phyloP scores from a whole-genome alignment of 2,113 vertebrate species.

The Tauraco erythrolophus region DNA sequence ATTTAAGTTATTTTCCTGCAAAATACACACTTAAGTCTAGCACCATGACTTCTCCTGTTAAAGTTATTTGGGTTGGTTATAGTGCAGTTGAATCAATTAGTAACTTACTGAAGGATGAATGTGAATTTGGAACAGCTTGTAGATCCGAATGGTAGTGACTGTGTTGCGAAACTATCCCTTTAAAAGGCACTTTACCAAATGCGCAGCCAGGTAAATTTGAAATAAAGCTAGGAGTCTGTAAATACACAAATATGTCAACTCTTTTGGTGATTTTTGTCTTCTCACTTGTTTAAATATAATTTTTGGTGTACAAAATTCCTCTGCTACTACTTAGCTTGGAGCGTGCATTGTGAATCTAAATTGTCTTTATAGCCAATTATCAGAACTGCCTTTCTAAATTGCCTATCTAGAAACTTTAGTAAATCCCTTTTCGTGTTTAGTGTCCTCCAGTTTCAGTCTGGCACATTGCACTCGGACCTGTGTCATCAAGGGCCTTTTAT shows the following conservation, averaged over 20 bases:
- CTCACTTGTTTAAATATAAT: neutral
- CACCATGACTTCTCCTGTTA: neutral
- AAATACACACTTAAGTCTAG: neutral
- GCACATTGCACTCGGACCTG: neutral
- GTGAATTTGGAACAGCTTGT: neutral
- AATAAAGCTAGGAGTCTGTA: neutral
- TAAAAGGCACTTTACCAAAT: neutral
- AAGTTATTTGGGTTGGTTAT: neutral
- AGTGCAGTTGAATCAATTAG: neutral
- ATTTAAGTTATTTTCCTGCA: neutral
- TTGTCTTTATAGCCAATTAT: neutral
- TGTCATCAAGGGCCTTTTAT: neutral
- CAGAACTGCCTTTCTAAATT: neutral
- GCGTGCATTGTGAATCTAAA: neutral
- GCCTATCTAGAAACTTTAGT: accelerated
- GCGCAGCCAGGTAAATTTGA: neutral
- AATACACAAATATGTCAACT: neutral
- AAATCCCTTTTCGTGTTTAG: neutral
- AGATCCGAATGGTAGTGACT: neutral
- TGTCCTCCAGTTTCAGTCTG: neutral
- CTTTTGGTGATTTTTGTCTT: neutral
- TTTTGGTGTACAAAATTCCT: neutral
- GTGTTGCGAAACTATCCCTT: neutral
- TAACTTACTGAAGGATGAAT: neutral
- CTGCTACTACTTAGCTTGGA: neutral